phyloP scores from a whole-genome alignment of 2,113 vertebrate species.

The Melanocharis versteri region DNA sequence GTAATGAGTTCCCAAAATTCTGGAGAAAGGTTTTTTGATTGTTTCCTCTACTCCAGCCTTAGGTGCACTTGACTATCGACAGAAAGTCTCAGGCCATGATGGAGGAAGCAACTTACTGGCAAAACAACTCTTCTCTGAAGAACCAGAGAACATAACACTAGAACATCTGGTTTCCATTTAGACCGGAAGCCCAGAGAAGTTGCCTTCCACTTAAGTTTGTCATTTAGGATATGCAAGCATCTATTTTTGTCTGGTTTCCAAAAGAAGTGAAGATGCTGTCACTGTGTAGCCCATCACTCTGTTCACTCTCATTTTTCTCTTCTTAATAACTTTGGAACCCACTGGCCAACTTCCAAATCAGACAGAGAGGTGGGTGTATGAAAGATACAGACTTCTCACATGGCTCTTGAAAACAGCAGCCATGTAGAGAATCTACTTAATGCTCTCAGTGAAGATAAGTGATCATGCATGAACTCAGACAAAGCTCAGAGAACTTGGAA shows the following conservation, averaged over 20 bases:
- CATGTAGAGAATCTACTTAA: not conserved
- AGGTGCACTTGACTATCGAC: not conserved
- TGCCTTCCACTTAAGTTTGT: constrained; percentile 2
- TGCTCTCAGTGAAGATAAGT: not conserved
- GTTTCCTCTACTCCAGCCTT: not conserved
- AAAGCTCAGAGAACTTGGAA: not conserved
- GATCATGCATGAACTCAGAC: not conserved
- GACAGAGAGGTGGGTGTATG: not conserved
- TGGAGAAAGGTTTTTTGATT: not conserved
- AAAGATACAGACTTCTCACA: not conserved
- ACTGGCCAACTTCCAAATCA: not conserved
- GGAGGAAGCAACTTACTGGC: not conserved
- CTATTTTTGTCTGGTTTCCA: constrained; percentile 4
- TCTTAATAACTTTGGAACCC: not conserved
- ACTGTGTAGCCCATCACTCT: not conserved
- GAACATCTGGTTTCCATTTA: not conserved
- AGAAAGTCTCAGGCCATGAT: not conserved
- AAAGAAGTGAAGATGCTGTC: not conserved
- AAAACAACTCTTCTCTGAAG: constrained; percentile 5
- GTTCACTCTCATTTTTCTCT: constrained; percentile 1
- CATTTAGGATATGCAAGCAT: not conserved
- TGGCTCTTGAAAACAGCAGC: not conserved
- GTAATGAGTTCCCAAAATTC: not conserved
- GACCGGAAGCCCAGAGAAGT: not conserved
- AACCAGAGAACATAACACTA: constrained; percentile 7